Conservation (phyloP, 2,888 invertebrate genomes). For the Metalampra italica region DNA sequence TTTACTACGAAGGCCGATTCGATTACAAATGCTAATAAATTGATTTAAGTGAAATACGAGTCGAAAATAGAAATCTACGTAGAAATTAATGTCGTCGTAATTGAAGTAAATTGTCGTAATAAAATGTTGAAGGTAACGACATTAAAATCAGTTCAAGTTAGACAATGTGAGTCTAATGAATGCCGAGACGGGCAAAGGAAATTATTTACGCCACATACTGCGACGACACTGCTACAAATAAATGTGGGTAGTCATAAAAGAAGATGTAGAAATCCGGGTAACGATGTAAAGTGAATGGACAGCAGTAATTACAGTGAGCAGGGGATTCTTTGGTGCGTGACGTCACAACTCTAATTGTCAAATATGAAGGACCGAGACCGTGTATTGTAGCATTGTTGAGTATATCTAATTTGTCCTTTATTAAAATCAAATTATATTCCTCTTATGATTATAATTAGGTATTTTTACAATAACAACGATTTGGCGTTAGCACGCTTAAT, state of each 20-base stretch:
- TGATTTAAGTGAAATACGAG: background rate
- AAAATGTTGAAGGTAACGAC: slow-evolving; percentile 57
- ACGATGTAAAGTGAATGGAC: slow-evolving; percentile 73
- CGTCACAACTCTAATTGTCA: slow-evolving; percentile 57
- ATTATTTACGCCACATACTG: slow-evolving; percentile 73
- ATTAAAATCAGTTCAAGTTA: slow-evolving; percentile 57
- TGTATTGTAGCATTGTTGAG: slow-evolving; percentile 25
- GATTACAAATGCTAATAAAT: slow-evolving; percentile 14
- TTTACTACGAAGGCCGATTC: slow-evolving; percentile 46
- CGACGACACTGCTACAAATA: slow-evolving; percentile 51
- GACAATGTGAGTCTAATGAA: slow-evolving; percentile 69
- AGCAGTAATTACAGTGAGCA: slow-evolving; percentile 65
- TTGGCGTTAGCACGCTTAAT: too few relatives aligned
- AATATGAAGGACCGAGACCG: slow-evolving; percentile 36
- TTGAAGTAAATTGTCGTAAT: slow-evolving; percentile 54
- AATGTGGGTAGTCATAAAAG: slow-evolving; percentile 58
- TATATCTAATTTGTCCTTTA: slow-evolving; percentile 25
- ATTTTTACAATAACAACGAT: too few relatives aligned
- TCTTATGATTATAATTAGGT: background rate
- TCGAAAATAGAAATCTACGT: background rate
- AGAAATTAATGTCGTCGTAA: slow-evolving; percentile 34
- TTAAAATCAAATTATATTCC: background rate
- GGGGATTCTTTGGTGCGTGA: slow-evolving; percentile 63
- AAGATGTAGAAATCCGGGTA: slow-evolving; percentile 69
- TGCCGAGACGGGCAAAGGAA: slow-evolving; percentile 52